phyloP scores from a whole-genome alignment of 2,888 invertebrate species.

The Aphodius sticticus region DNA sequence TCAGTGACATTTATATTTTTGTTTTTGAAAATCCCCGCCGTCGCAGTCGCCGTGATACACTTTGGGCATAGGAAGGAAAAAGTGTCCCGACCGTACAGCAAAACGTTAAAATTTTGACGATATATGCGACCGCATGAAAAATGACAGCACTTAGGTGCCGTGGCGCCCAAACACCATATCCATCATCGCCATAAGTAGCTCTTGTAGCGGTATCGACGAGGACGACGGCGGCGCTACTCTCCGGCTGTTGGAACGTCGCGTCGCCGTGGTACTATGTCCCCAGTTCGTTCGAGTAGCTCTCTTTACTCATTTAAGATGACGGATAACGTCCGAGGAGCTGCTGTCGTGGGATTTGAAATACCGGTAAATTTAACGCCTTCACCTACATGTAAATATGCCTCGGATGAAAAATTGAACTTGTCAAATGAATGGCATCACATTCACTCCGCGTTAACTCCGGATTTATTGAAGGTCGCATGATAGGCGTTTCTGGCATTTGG shows the following conservation, averaged over 20 bases:
- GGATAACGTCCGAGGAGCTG: conserved; percentile 23
- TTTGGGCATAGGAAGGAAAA: background rate
- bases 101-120: conserved; percentile 32
- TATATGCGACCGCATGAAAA: conserved; percentile 31
- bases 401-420: background rate
- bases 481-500: no score
- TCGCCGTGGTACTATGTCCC: background rate
- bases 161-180: conserved; percentile 25
- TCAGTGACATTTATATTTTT: background rate
- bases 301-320: conserved; percentile 5
- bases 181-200: conserved; percentile 24
- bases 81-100: background rate
- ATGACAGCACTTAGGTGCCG: conserved; percentile 30
- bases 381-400: conserved; percentile 19
- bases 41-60: background rate
- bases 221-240: conserved; percentile 14
- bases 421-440: conserved; percentile 9
- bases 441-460: no score
- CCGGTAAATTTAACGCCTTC: conserved; percentile 11
- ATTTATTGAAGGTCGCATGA: no score
- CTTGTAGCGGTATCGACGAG: conserved; percentile 15
- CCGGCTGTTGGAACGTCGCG: background rate
- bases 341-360: conserved; percentile 14
- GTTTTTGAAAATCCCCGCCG: background rate
- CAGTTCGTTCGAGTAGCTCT: background rate